A percentile compares a stretch with the other conserved stretches of the same genome.
Evolutionary conservation across 2,797 vertebrate species (phyloP).

Genomic region (Aulostomus chinensis): DNA sequence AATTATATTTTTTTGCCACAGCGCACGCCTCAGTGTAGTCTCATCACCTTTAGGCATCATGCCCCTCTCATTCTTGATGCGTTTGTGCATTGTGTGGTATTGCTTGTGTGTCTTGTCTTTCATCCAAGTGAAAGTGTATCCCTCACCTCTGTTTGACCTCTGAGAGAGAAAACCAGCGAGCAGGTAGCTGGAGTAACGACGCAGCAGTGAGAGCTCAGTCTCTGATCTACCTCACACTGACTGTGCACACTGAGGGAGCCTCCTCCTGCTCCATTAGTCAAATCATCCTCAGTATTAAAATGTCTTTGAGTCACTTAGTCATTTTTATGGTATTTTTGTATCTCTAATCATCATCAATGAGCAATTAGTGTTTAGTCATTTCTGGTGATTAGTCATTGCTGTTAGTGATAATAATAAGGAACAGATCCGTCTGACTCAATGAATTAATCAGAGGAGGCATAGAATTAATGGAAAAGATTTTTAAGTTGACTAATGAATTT

Average conservation of each 20-base stretch:
- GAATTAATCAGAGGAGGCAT: too few species aligned
- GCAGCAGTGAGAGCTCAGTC: slow-evolving; percentile 39
- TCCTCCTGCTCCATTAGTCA: slow-evolving; percentile 48
- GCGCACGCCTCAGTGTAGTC: slow-evolving; percentile 14
- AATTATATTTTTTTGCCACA: slow-evolving; percentile 36
- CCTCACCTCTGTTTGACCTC: slow-evolving; percentile 67
- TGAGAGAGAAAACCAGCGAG: slow-evolving; percentile 36
- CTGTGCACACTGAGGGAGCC: slow-evolving; percentile 36
- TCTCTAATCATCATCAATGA: slow-evolving; percentile 32
- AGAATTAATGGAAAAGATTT: too few species aligned
- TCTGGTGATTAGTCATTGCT: slow-evolving; percentile 44
- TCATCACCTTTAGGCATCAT: slow-evolving; percentile 1
- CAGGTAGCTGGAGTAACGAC: slow-evolving; percentile 55
- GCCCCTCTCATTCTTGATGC: slow-evolving; percentile 6
- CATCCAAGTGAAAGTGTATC: slow-evolving; percentile 61
- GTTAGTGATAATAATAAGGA: slow-evolving; percentile 19
- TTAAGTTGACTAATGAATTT: background rate
- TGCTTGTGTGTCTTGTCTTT: slow-evolving; percentile 41
- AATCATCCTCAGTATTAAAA: slow-evolving; percentile 34
- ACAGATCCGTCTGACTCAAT: too few species aligned
- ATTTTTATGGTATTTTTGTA: slow-evolving; percentile 25
- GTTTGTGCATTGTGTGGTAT: slow-evolving; percentile 24
- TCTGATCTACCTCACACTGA: slow-evolving; percentile 63
- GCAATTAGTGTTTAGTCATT: slow-evolving; percentile 37
- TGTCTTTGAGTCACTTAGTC: slow-evolving; percentile 39